Conservation (phyloP, 2,797 vertebrate genomes). For the Platyrinchus mystaceus region DNA sequence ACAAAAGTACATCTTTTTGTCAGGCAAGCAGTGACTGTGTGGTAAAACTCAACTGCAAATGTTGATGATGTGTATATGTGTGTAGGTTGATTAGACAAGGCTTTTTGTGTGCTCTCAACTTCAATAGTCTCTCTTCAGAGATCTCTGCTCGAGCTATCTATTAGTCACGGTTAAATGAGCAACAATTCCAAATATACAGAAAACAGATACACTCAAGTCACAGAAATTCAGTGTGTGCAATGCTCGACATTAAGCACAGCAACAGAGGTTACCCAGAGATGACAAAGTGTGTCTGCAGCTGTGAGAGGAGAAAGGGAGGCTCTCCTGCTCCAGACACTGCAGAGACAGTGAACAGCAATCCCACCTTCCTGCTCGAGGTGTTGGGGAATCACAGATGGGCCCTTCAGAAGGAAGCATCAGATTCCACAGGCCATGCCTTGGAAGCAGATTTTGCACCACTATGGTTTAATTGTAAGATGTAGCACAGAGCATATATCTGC, state of each 20-base stretch:
- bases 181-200: neutral
- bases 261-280: neutral
- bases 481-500: neutral
- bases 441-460: neutral
- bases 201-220: neutral
- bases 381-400: neutral
- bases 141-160: neutral
- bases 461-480: neutral
- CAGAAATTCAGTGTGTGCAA: neutral
- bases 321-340: neutral
- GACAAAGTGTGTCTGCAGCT: neutral
- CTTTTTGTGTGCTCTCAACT: neutral
- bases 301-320: neutral
- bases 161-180: constrained; percentile 32
- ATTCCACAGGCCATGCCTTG: neutral
- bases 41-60: neutral
- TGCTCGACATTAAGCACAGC: neutral
- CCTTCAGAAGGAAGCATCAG: neutral
- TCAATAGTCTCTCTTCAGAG: neutral
- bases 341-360: neutral
- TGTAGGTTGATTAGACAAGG: neutral
- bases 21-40: neutral
- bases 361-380: neutral
- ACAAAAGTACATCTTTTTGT: neutral
- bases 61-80: neutral